These are phyloP conservation scores for Agonopterix subpropinquella DNA, from an alignment of 2,888 invertebrate species.

Conservation along the genomic window DNA sequence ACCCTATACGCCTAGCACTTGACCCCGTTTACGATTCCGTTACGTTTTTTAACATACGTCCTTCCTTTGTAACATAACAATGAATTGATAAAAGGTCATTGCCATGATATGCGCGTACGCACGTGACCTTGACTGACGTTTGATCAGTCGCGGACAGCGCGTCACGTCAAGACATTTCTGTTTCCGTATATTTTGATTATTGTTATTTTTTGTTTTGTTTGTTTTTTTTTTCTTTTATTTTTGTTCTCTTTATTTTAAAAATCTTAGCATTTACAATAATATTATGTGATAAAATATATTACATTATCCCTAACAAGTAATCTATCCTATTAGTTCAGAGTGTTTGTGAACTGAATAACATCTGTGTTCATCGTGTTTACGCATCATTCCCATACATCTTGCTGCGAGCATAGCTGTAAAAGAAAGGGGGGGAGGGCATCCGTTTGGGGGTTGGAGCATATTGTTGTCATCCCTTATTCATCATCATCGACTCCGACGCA, in stretches of 20 bases:
- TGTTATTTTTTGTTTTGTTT: slow-evolving; percentile 32
- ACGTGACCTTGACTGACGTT: slow-evolving; percentile 47
- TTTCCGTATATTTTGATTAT: slow-evolving; percentile 27
- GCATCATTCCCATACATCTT: slow-evolving; percentile 32
- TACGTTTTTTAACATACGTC: slow-evolving; percentile 25
- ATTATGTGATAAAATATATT: slow-evolving; percentile 66
- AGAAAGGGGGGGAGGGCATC: slow-evolving; percentile 57
- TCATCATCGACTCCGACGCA: slow-evolving; percentile 95
- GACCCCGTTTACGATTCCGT: slow-evolving; percentile 48
- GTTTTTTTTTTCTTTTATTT: slow-evolving; percentile 46
- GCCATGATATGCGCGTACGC: slow-evolving; percentile 42
- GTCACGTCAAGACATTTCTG: slow-evolving; percentile 23
- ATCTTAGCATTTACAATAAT: slow-evolving; percentile 69
- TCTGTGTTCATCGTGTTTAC: slow-evolving; percentile 33
- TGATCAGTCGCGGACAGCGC: slow-evolving; percentile 20
- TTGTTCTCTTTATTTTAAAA: slow-evolving; percentile 73
- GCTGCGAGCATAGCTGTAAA: slow-evolving; percentile 68
- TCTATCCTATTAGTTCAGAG: slow-evolving; percentile 30
- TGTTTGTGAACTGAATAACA: slow-evolving; percentile 29
- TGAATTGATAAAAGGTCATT: slow-evolving; percentile 58
- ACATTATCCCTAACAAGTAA: slow-evolving; percentile 51
- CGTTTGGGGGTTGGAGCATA: slow-evolving; percentile 33
- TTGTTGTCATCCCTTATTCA: slow-evolving; percentile 67
- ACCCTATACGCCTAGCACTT: slow-evolving; percentile 58
- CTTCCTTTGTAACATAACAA: slow-evolving; percentile 32